Evolutionary conservation across 2,888 invertebrate species (phyloP), one percentile per base, ranked within the genome.

Genomic region (Philopedon plagiatum): DNA sequence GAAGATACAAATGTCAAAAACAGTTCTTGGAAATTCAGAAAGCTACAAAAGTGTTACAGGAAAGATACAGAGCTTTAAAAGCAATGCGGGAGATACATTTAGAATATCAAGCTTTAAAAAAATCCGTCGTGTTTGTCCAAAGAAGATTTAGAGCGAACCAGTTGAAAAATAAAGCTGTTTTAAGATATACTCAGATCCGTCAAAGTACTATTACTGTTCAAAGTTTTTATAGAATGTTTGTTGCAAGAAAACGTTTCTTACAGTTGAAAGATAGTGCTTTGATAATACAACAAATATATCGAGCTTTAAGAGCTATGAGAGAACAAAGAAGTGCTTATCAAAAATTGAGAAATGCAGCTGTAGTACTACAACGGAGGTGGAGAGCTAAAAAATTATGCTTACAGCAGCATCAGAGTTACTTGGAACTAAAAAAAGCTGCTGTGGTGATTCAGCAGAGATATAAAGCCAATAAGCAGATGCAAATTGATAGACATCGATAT

Each of bases 121-220:
- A 15, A 3, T 34, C 75, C 11, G 63, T 66, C 44, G 41, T 77
- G 29, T 34, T 1, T 19, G 61, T 78, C 23, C 78, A 78, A 46
- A 68, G 56, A n/a, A 49, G 64, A n/a, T 78, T 71, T 56, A 72
- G 74, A 39, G 68, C 68, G 26, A 86, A 7, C 78, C 80, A 78
- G 75, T 1, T 84, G 82, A 68, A 88, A 84, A 75, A 85, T 85
- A 79, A 87, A 88, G 3, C 80, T 83, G 58, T 73, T 80, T 7
- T 13, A 23, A 54, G 26, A 39, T 75, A 64, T 32, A 7, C 34
- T 15, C 9, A 39, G 2, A 34, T 58, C 4, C 26, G 32, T 5
- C 34, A 62, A 32, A 9, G 39, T 0, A 21, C 23, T 11, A 46
- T 81, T 39, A 34, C 5, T 15, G 61, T 74, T 15, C 76, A 75